Conservation (phyloP, 2,113 vertebrate species). For the Tenebrosternarchus preto region DNA sequence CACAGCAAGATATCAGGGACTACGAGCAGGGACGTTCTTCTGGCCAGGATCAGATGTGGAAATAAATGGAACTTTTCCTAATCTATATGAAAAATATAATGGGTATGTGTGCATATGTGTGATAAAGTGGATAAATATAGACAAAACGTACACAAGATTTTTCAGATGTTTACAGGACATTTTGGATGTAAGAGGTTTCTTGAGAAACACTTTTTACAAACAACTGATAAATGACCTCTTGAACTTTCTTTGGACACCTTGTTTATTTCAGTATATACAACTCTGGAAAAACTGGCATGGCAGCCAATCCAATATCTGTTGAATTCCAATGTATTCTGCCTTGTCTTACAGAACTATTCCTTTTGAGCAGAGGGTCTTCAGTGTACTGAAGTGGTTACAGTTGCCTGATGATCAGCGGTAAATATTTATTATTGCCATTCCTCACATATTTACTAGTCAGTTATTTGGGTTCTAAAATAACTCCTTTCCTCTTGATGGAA, state of each 20-base stretch:
- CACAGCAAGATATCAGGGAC: constrained; percentile 83
- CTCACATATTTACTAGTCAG: background rate
- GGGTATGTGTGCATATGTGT: constrained; percentile 69
- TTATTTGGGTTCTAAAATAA: no score
- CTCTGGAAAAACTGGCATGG: no score
- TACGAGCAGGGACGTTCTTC: constrained; percentile 85
- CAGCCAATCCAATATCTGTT: no score
- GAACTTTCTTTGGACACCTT: background rate
- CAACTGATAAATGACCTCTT: background rate
- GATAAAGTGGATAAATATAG: no score
- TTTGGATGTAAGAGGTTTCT: background rate
- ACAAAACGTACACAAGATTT: no score
- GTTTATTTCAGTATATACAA: no score
- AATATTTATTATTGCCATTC: background rate
- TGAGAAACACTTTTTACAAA: no score
- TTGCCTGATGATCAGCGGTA: constrained; percentile 63
- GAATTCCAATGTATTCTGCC: no score
- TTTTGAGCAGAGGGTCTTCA: constrained; percentile 72
- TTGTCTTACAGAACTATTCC: constrained; percentile 63
- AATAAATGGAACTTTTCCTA: constrained; percentile 83
- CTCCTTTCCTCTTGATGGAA: no score
- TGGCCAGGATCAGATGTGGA: constrained; percentile 94
- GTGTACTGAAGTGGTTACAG: constrained; percentile 72
- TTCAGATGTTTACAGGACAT: no score
- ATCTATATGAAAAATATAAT: constrained; percentile 78